A percentile compares a stretch with the other conserved stretches of the same genome.
These are phyloP conservation scores for Ceratosolen fusciceps DNA, from an alignment of 1,140 invertebrate species.

Conservation along the genomic window DNA sequence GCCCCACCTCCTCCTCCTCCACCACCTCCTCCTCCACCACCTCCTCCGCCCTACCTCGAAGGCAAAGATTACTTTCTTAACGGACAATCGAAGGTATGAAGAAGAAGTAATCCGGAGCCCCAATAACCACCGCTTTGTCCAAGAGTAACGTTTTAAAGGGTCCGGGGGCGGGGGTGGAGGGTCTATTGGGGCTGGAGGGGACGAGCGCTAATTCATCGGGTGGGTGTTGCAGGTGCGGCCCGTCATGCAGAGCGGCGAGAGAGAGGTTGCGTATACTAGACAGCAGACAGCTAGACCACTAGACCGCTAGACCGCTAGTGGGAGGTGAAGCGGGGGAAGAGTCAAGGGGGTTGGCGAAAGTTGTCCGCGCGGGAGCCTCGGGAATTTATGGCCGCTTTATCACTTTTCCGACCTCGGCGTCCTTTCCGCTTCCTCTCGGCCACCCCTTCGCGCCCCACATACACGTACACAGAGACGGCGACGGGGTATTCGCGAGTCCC, in stretches of 20 bases:
- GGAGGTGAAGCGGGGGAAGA: constrained; percentile 49
- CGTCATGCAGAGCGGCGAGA: constrained; percentile 56
- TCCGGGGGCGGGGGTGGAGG: no score
- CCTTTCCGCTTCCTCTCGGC: constrained; percentile 65
- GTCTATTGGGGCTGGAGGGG: no score
- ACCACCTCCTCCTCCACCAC: not conserved
- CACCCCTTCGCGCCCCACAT: constrained; percentile 57
- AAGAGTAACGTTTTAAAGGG: no score
- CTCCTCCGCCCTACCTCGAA: not conserved
- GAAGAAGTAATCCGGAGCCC: no score
- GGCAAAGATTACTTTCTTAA: no score
- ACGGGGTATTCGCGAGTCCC: constrained; percentile 61
- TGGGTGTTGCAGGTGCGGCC: constrained; percentile 58
- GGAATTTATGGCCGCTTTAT: constrained; percentile 72
- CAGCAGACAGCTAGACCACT: not conserved
- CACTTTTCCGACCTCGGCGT: constrained; percentile 69
- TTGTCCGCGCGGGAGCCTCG: not conserved
- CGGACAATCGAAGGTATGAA: no score
- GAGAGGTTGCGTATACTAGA: constrained; percentile 49
- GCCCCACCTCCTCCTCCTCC: not conserved
- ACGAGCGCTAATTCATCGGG: constrained; percentile 32
- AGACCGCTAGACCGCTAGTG: constrained; percentile 26
- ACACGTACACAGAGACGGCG: constrained; percentile 71
- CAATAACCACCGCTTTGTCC: no score
- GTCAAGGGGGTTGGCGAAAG: constrained; percentile 61